phyloP scores from a whole-genome alignment of 2,888 invertebrate species.

The Crossocerus cetratus region DNA sequence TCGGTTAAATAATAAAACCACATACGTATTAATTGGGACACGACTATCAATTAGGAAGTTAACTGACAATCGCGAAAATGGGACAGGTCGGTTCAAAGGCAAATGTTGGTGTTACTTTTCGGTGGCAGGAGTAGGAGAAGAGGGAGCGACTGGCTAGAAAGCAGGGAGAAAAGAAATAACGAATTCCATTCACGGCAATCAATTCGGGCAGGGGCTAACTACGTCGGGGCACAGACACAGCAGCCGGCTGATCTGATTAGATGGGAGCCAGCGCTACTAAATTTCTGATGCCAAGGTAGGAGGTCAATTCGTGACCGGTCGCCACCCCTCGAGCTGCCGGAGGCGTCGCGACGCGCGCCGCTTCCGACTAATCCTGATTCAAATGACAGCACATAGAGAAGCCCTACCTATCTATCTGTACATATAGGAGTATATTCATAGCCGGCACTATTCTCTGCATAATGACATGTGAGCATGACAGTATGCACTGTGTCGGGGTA shows the following conservation, averaged over 20 bases:
- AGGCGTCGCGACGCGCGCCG: constrained; percentile 39
- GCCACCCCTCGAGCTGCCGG: constrained; percentile 24
- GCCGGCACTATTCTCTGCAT: constrained; percentile 46
- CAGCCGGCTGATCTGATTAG: constrained; percentile 44
- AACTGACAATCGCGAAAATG: no score
- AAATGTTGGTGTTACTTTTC: no score
- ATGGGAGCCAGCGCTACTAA: constrained; percentile 32
- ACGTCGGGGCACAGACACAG: constrained; percentile 26
- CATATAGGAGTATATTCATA: constrained; percentile 46
- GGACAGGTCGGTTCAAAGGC: no score
- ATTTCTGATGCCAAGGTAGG: constrained; percentile 51
- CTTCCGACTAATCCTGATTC: constrained; percentile 68
- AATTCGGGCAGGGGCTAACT: constrained; percentile 31
- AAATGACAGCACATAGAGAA: constrained; percentile 72
- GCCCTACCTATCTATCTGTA: constrained; percentile 62
- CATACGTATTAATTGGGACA: no score
- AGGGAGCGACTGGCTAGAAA: no score
- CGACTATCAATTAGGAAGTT: no score
- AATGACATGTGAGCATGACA: constrained; percentile 54
- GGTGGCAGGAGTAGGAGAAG: no score
- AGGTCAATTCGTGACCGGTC: constrained; percentile 48
- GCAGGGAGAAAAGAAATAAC: constrained; percentile 19
- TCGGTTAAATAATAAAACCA: no score
- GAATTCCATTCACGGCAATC: constrained; percentile 39
- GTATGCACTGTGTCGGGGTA: constrained; percentile 27